Evolutionary conservation across 2,888 invertebrate genomes (phyloP).

Genomic region (Pristionchus exspectatus): DNA sequence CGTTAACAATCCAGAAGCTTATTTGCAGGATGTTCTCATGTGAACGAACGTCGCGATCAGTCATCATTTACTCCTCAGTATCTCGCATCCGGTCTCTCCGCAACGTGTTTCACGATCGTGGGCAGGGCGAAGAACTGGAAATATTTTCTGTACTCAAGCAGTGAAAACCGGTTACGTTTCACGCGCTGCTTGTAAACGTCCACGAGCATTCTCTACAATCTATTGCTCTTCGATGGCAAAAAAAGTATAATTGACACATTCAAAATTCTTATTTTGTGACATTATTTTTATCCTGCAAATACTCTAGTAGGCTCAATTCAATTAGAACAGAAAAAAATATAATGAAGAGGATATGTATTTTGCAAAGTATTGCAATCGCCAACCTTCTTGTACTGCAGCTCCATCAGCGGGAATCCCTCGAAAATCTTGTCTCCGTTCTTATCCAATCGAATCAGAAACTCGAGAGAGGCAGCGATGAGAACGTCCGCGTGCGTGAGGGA

Average conservation of each 20-base stretch:
- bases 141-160: not conserved
- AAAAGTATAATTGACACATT: too few relatives aligned
- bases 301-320: not conserved
- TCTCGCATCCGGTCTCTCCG: conserved; percentile 26
- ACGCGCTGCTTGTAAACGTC: not conserved
- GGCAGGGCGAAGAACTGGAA: conserved; percentile 35
- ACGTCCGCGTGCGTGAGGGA: not conserved
- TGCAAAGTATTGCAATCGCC: too few relatives aligned
- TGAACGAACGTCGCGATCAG: not conserved
- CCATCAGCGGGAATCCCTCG: not conserved
- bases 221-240: too few relatives aligned
- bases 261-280: not conserved
- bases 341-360: too few relatives aligned
- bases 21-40: not conserved
- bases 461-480: not conserved
- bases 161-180: not conserved
- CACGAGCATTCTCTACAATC: not conserved
- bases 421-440: not conserved
- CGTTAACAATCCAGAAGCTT: too few relatives aligned
- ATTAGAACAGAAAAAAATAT: too few relatives aligned
- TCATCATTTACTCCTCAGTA: not conserved
- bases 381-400: not conserved
- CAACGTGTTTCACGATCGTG: not conserved
- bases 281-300: not conserved
- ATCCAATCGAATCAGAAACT: not conserved